Conservation (phyloP, 2,888 invertebrate genomes). For the Trachelus stipa region DNA sequence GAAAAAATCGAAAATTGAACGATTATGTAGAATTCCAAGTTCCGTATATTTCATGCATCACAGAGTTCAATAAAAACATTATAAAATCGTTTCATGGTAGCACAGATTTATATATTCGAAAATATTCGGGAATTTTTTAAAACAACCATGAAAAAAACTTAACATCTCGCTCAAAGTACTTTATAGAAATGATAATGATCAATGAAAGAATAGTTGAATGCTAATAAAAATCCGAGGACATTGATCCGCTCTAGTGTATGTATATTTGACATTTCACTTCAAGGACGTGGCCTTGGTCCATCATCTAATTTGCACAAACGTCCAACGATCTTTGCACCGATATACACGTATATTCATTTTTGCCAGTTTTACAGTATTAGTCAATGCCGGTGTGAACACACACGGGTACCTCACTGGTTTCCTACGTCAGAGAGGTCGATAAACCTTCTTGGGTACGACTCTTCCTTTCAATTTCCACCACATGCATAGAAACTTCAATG, state of each 20-base stretch:
- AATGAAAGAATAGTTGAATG: not conserved
- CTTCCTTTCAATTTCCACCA: not conserved
- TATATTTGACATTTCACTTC: conserved; percentile 3
- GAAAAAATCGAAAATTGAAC: no score
- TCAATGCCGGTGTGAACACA: not conserved
- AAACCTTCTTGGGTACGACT: conserved; percentile 1
- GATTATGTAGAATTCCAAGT: no score
- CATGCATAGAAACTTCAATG: not conserved
- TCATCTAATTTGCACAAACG: conserved; percentile 2
- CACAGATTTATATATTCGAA: no score
- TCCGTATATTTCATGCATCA: no score
- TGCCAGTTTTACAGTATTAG: not conserved
- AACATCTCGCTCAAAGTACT: not conserved
- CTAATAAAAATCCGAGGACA: not conserved
- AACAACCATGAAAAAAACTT: no score
- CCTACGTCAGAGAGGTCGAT: not conserved
- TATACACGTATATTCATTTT: not conserved
- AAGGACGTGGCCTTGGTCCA: conserved; percentile 5
- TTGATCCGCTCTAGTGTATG: not conserved
- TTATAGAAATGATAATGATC: not conserved
- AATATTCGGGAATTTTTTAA: no score
- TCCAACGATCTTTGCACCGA: not conserved
- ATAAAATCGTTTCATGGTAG: no score
- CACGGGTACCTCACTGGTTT: not conserved
- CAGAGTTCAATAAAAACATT: no score